Evolutionary conservation across 2,113 vertebrate genomes (phyloP), one percentile per base, ranked within the genome.

Genomic region (Apeltes quadracus): DNA sequence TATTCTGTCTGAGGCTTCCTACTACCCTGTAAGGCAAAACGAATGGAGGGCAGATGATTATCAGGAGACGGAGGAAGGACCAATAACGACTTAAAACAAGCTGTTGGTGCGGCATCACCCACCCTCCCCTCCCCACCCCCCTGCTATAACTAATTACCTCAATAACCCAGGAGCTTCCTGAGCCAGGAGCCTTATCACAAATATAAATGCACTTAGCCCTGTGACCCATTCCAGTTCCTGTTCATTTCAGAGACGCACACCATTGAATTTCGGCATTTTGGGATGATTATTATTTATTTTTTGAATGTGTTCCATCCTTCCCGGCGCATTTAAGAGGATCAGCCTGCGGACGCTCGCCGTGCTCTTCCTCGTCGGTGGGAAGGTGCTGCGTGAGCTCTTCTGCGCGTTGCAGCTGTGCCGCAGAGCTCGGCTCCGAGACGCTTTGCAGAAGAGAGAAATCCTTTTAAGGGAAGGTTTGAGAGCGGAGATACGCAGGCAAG

Each of bases 301-400:
- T n/a, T n/a, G n/a, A n/a, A n/a, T n/a, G n/a, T n/a, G n/a, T n/a
- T n/a, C n/a, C n/a, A n/a, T n/a, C n/a, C 4, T 58, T 78, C 64
- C 59, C 76, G 74, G 70, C 41, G 44, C 38, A 48, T 85, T 79
- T 87, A 79, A 88, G 78, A 82, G 76, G 78, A 90, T 86, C 74
- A 50, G 63, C 76, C 61, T 55, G 61, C 72, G 72, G 81, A 79
- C 57, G 34, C 79, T 72, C 58, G 20, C 23, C 0, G 69, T 8
- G 70, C 69, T 85, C 72, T 46, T 76, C 71, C 72, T 58, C 68
- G 22, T 43, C 14, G 34, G 51, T n/a, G 82, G 61, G 67, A 81
- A 82, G 79, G 69, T 83, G 79, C 76, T 72, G 75, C 5, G 75
- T 66, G 82, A 70, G 84, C 83, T 75, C 71, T 74, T 76, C 78